Percentiles rank a stretch among this genome's conserved stretches.
Conservation (phyloP, 2,888 invertebrate species). For the Orgyia antiqua region DNA sequence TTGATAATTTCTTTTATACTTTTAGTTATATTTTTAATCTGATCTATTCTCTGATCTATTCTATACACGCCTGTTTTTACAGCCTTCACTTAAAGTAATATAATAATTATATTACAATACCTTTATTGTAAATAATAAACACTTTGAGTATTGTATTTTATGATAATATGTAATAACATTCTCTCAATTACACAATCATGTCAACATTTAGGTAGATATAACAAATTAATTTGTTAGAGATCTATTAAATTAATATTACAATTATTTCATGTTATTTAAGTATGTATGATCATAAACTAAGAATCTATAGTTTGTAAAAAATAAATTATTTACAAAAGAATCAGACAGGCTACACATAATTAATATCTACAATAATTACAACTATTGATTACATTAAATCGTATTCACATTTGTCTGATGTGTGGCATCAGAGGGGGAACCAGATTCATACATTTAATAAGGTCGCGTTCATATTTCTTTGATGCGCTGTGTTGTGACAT, state of each 20-base stretch:
- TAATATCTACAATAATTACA: not conserved
- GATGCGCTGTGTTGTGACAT: too few relatives aligned
- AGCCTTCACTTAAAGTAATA: slow-evolving; percentile 27
- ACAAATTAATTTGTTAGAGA: slow-evolving; percentile 19
- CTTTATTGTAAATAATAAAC: slow-evolving; percentile 25
- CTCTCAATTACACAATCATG: slow-evolving; percentile 16
- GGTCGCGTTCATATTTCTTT: too few relatives aligned
- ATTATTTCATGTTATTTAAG: not conserved
- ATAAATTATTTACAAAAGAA: slow-evolving; percentile 1
- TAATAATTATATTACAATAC: slow-evolving; percentile 26
- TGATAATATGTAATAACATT: slow-evolving; percentile 15
- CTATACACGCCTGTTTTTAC: slow-evolving; percentile 40
- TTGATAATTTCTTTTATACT: slow-evolving; percentile 36
- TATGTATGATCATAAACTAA: not conserved
- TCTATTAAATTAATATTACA: slow-evolving; percentile 13
- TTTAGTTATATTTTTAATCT: slow-evolving; percentile 25
- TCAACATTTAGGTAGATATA: slow-evolving; percentile 8
- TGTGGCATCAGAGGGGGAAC: too few relatives aligned
- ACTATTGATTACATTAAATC: not conserved
- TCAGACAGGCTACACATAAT: not conserved
- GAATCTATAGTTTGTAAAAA: not conserved
- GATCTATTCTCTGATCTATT: slow-evolving; percentile 37
- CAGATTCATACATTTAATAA: too few relatives aligned
- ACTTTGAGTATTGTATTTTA: slow-evolving; percentile 25
- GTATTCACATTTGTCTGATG: too few relatives aligned